These are phyloP conservation scores for Notodonta dromedarius DNA, from an alignment of 2,888 invertebrate species.

Conservation along the genomic window DNA sequence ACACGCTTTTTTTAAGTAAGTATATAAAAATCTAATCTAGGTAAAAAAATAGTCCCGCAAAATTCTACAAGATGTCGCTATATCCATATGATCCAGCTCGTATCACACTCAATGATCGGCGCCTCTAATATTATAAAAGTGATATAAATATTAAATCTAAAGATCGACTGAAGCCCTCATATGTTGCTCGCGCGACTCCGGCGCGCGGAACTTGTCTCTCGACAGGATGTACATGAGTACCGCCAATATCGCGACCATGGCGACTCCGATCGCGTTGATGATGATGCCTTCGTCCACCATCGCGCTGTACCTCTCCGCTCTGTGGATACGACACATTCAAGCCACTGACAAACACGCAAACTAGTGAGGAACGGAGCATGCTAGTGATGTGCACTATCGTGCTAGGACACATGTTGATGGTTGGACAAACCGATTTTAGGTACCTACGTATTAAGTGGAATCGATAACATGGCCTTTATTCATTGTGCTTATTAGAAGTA, in stretches of 20 bases:
- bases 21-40: conserved; percentile 11
- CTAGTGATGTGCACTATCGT: conserved; percentile 5
- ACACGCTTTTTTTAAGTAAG: conserved; percentile 16
- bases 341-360: conserved; percentile 43
- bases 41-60: conserved; percentile 8
- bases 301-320: conserved; percentile 81
- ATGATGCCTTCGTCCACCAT: conserved; percentile 87
- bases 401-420: not conserved
- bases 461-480: not conserved
- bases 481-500: too few relatives aligned
- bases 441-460: not conserved
- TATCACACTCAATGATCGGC: not conserved
- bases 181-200: conserved; percentile 70
- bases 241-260: conserved; percentile 86
- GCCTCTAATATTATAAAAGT: not conserved
- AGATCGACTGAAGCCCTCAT: conserved; percentile 85
- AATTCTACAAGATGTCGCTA: not conserved
- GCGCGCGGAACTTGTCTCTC: conserved; percentile 82
- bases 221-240: conserved; percentile 87
- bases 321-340: conserved; percentile 72
- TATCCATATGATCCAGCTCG: not conserved
- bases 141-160: conserved; percentile 52
- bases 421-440: not conserved
- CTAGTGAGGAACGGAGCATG: conserved; percentile 20
- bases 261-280: conserved; percentile 88